Conservation (phyloP, 1,140 invertebrate genomes). For the Branchinecta lynchi region DNA sequence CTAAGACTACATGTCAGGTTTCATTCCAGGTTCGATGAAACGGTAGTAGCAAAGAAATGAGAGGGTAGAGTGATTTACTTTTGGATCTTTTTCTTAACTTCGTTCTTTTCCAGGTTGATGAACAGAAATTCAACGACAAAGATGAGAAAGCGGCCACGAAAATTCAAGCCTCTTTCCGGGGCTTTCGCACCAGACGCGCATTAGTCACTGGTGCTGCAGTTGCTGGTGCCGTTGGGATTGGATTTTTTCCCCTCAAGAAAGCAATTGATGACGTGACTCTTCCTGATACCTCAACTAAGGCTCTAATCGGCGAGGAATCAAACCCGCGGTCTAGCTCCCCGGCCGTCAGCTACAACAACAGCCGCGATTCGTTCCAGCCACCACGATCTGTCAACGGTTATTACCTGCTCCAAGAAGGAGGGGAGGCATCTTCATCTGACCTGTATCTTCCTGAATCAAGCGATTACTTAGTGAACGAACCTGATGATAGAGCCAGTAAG, state of each 20-base stretch:
- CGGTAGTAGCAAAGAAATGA: no score
- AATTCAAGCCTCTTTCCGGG: conserved; percentile 49
- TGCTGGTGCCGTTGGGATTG: conserved; percentile 1
- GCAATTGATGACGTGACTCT: neutral
- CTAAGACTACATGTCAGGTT: no score
- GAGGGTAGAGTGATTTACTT: no score
- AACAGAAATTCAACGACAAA: neutral
- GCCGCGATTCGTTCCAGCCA: neutral
- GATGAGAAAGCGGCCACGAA: conserved; percentile 43
- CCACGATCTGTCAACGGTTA: neutral
- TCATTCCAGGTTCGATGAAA: no score
- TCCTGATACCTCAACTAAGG: no score
- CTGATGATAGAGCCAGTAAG: neutral
- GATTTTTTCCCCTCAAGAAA: neutral
- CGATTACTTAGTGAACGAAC: neutral
- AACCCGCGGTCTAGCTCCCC: neutral
- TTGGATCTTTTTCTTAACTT: no score
- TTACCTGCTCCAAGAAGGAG: neutral
- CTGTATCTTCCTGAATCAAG: neutral
- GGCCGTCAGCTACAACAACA: neutral
- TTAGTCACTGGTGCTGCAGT: neutral
- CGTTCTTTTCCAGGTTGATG: no score
- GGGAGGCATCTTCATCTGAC: neutral
- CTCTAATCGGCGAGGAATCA: no score
- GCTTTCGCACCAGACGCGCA: conserved; percentile 23